Evolutionary conservation across 1,140 invertebrate genomes (phyloP).

Genomic region (Drosophila triauraria): DNA sequence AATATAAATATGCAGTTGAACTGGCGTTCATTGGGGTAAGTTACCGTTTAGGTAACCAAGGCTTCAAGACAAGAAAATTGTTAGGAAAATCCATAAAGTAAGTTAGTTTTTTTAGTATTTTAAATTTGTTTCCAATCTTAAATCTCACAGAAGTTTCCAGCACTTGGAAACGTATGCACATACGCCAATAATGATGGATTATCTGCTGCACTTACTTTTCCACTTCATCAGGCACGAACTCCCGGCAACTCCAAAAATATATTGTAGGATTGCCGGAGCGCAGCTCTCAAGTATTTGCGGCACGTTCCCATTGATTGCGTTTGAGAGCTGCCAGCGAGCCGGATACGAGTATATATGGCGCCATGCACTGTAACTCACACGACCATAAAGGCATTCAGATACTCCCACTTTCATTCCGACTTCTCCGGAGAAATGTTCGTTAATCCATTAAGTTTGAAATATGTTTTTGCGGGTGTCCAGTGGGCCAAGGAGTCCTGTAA

Average conservation of each 20-base stretch:
- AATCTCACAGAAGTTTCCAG: not conserved
- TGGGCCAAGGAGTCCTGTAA: conserved; percentile 5
- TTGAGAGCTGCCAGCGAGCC: conserved; percentile 35
- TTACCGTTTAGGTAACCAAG: no score
- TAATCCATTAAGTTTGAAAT: conserved; percentile 80
- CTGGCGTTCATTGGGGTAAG: no score
- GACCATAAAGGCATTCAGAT: conserved; percentile 43
- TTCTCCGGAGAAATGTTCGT: conserved; percentile 22
- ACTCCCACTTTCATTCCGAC: not conserved
- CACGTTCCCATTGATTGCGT: conserved; percentile 48
- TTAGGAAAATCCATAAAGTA: not conserved
- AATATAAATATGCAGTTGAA: not conserved
- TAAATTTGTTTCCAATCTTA: not conserved
- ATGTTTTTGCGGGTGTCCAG: conserved; percentile 47
- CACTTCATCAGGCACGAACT: conserved; percentile 42
- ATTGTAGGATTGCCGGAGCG: not conserved
- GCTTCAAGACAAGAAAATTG: no score
- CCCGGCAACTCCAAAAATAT: conserved; percentile 4
- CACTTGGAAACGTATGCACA: conserved; percentile 4
- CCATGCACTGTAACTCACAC: conserved; percentile 64
- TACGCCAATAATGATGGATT: conserved; percentile 29
- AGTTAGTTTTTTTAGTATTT: not conserved
- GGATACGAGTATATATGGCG: conserved; percentile 32
- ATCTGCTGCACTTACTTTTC: conserved; percentile 36
- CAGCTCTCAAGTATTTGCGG: conserved; percentile 25